Base-by-base conservation (phyloP, 1,140 invertebrate genomes). In the Reticulitermes speratus region DNA sequence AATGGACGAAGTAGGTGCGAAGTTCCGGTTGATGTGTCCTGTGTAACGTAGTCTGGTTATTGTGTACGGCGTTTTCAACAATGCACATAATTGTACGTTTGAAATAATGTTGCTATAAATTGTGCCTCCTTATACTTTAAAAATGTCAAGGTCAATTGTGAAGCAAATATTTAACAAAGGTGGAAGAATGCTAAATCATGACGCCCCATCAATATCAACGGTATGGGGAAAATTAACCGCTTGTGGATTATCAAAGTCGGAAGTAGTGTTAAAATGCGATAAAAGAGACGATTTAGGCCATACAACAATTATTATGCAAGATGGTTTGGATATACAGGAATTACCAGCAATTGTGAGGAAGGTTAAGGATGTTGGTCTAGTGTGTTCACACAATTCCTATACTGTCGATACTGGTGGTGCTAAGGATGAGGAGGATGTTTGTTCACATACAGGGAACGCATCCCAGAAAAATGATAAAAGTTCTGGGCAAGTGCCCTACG, bases 311-410 rank as follows among this genome's bases (percentile, higher is more conserved):
- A 89, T 96, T 59, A 89, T 95, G 45, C 94, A 96, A 90, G 94
- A 95, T 90, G 95, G 94, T 44, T 89, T 91, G 5, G 91, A 93
- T 69, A 94, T 96, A 65, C 93, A 94, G 87, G 95, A 96, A 90
- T 90, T 96, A 75, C 95, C 95, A 5, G 90, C 95, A 11, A 92
- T 95, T 84, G 92, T 96, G 21, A 91, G 93, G 88, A 94, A 92
- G 89, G 90, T 94, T 48, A 90, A 88, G 69, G 88, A 89, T 52
- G 85, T 89, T 45, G 87, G 86, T 69, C 44, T 48, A 19, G 87
- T 90, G 30, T 85, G 32, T 82, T 11, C 84, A 87, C n/a, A 81
- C 83, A 87, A 88, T 82, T 44, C 52, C n/a, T 85, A 87, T 82
- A 23, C 82, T 44, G 84, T 38, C 3, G 88, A 59, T 32, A 52